Evolutionary conservation across 2,888 invertebrate genomes (phyloP).

Genomic region (Lepas anatifera): DNA sequence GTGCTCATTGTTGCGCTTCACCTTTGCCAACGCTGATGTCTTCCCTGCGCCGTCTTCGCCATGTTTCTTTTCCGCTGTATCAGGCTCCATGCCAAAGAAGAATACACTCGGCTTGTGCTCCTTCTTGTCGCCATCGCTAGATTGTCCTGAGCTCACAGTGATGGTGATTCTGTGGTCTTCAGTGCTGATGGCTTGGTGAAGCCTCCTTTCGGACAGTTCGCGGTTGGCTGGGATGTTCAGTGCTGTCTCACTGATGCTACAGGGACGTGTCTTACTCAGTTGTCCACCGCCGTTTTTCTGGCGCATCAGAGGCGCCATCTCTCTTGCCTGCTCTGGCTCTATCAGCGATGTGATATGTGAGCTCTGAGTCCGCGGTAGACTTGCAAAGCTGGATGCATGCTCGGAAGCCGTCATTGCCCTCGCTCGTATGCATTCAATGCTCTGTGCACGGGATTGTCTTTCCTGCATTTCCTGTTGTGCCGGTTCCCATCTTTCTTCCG

Average conservation of each 20-base stretch:
- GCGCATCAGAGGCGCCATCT: neutral
- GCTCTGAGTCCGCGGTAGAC: neutral
- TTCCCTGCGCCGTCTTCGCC: neutral
- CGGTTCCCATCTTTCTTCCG: neutral
- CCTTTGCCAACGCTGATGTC: neutral
- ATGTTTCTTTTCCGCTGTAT: neutral
- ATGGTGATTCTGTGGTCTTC: conserved; percentile 5
- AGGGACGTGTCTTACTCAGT: neutral
- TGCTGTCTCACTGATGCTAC: neutral
- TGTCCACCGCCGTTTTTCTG: neutral
- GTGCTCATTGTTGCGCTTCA: neutral
- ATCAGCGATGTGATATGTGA: neutral
- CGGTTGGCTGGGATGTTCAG: neutral
- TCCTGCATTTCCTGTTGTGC: neutral
- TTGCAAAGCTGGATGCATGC: neutral
- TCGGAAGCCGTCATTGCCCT: neutral
- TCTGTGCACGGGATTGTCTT: neutral
- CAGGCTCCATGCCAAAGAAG: conserved; percentile 7
- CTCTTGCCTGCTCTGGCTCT: neutral
- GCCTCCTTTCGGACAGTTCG: neutral
- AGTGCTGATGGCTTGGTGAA: neutral
- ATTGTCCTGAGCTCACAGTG: neutral
- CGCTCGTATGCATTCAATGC: neutral
- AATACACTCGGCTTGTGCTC: neutral
- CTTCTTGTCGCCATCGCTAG: neutral